Evolutionary conservation across 2,797 vertebrate genomes (phyloP).

Genomic region (Rhinophrynus dorsalis): DNA sequence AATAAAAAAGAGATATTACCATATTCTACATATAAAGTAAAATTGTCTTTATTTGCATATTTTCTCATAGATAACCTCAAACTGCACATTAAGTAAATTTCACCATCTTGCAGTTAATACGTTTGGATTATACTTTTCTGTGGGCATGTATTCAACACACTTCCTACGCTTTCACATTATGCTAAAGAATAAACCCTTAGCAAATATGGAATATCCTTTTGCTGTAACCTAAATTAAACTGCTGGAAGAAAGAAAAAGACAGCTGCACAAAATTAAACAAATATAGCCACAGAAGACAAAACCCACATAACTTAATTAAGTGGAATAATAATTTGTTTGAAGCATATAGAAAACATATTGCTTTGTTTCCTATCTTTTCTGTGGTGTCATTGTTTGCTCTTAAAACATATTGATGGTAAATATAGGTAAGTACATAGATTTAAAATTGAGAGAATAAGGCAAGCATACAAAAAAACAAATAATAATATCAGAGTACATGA

Average conservation of each 20-base stretch:
- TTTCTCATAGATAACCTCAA: no score
- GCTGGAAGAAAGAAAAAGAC: conserved; percentile 28
- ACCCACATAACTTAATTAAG: conserved; percentile 40
- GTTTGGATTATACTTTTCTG: conserved; percentile 35
- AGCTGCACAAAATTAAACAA: conserved; percentile 44
- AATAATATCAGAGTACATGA: background rate
- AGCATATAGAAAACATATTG: conserved; percentile 41
- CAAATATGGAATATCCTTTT: conserved; percentile 45
- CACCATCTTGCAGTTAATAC: conserved; percentile 37
- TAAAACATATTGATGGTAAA: conserved; percentile 16
- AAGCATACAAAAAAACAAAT: background rate
- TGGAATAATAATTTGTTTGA: conserved; percentile 18
- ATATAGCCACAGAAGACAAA: conserved; percentile 34
- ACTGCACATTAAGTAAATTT: no score
- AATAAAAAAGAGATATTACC: no score
- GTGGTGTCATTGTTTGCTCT: background rate
- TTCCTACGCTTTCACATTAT: conserved; percentile 39
- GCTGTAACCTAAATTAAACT: conserved; percentile 45
- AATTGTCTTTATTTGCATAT: no score
- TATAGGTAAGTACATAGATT: background rate
- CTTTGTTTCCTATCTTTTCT: conserved; percentile 9
- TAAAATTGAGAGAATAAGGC: no score
- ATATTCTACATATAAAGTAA: no score
- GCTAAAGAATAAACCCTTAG: conserved; percentile 32
- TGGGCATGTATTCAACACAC: conserved; percentile 30